These are phyloP conservation scores for Poeciliopsis paucimaculata DNA, from an alignment of 2,797 vertebrate species.

Conservation along the genomic window DNA sequence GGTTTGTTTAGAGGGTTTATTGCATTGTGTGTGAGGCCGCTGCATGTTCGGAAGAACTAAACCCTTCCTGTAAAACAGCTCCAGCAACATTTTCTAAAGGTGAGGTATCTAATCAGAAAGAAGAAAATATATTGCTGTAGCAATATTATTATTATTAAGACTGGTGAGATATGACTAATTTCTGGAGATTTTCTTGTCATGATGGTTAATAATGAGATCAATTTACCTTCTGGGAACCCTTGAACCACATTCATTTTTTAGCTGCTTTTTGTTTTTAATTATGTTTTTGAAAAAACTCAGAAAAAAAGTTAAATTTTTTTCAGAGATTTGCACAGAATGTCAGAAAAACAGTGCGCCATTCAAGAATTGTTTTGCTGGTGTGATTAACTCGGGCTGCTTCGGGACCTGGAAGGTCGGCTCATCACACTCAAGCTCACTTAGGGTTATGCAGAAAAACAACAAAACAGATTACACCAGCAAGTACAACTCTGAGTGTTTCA, in stretches of 20 bases:
- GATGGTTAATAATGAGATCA: background rate
- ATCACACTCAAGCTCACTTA: background rate
- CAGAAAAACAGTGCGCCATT: background rate
- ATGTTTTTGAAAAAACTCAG: too few relatives aligned
- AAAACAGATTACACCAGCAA: background rate
- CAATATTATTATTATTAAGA: background rate
- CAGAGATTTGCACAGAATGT: background rate
- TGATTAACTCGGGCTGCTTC: background rate
- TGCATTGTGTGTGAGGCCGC: background rate
- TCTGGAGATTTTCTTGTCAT: background rate
- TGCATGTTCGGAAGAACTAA: constrained; percentile 8
- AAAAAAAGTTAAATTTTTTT: background rate
- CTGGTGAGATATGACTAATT: background rate
- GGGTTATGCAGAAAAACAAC: background rate
- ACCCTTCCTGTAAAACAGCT: constrained; percentile 39
- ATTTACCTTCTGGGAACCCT: background rate
- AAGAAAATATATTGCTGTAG: background rate
- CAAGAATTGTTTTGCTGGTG: background rate
- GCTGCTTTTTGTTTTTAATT: background rate
- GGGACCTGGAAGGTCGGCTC: background rate
- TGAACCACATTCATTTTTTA: background rate
- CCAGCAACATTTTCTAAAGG: constrained; percentile 31
- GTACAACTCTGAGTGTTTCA: background rate
- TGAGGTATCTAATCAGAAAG: background rate
- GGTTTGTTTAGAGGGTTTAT: constrained; percentile 1